Conservation (phyloP, 2,113 vertebrate species). For the Mesembrinibis cayennensis region DNA sequence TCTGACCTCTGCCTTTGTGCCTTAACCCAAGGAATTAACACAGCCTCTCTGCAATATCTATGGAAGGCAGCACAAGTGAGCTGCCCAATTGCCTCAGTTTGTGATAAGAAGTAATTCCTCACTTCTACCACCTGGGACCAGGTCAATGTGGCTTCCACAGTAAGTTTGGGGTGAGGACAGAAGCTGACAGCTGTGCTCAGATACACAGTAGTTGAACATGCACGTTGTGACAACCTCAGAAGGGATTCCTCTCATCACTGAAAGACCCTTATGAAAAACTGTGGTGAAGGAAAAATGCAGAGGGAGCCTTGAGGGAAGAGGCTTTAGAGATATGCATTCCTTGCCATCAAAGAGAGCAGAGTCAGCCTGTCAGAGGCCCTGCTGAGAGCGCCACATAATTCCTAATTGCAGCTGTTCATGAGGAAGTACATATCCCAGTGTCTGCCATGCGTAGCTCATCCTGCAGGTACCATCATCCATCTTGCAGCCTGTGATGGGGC, state of each 20-base stretch:
- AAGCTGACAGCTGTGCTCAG: neutral
- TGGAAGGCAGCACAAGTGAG: neutral
- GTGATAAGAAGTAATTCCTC: neutral
- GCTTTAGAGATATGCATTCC: accelerated
- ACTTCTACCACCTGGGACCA: neutral
- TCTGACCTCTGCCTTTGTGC: neutral
- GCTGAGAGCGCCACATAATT: accelerated
- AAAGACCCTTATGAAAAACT: neutral
- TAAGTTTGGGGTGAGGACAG: neutral
- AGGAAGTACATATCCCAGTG: neutral
- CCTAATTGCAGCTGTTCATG: neutral
- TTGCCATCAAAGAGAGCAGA: neutral
- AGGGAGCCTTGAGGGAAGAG: neutral
- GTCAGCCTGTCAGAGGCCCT: neutral
- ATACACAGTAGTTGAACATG: neutral
- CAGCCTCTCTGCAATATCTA: neutral
- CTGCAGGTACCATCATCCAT: neutral
- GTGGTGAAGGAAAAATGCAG: neutral
- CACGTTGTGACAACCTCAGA: neutral
- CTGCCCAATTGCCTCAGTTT: neutral
- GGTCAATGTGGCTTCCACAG: neutral
- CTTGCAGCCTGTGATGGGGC: neutral
- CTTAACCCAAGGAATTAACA: neutral
- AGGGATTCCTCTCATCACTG: neutral
- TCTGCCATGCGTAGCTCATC: neutral